Evolutionary conservation across 2,888 invertebrate species (phyloP).

Genomic region (Polyommatus icarus): DNA sequence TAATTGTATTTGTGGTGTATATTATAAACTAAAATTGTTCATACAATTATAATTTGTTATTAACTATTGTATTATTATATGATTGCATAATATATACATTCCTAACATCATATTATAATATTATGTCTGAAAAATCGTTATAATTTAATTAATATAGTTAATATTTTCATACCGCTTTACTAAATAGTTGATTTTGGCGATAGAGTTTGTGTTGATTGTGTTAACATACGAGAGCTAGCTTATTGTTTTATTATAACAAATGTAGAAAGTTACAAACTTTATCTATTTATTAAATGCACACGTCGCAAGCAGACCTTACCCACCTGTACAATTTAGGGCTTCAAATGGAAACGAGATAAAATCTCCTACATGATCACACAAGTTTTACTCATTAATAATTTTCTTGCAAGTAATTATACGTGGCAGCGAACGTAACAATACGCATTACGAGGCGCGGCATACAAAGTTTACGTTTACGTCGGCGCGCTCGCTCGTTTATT

Average conservation of each 20-base stretch:
- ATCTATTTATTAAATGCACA: background rate
- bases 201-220: background rate
- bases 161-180: too few relatives aligned
- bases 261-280: background rate
- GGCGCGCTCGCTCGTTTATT: conserved; percentile 24
- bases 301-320: background rate
- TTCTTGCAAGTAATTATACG: conserved; percentile 12
- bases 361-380: conserved; percentile 1
- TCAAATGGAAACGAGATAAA: conserved; percentile 9
- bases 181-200: too few relatives aligned
- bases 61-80: too few relatives aligned
- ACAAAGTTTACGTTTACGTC: conserved; percentile 7
- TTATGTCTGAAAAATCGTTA: too few relatives aligned
- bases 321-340: background rate
- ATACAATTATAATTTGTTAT: too few relatives aligned
- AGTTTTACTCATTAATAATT: conserved; percentile 14
- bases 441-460: background rate
- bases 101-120: too few relatives aligned
- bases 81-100: too few relatives aligned
- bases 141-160: too few relatives aligned
- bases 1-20: background rate
- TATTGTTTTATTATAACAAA: background rate
- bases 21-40: too few relatives aligned
- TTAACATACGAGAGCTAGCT: background rate
- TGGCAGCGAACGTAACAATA: conserved; percentile 11